These are phyloP conservation scores for Ptyas mucosa DNA, from an alignment of 2,113 vertebrate genomes.

Conservation along the genomic window DNA sequence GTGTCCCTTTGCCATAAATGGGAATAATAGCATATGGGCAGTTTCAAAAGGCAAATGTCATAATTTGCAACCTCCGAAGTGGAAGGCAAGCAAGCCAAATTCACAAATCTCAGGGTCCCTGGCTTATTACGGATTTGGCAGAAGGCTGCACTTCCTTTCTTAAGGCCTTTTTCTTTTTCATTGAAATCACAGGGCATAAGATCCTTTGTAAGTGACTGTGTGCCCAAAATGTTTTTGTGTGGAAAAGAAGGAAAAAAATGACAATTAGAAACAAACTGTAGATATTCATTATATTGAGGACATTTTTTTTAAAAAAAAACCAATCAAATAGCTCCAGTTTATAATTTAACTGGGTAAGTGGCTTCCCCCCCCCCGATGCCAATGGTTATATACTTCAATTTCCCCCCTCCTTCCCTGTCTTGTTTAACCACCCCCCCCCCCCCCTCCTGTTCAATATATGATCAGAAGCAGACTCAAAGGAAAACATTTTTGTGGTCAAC, in stretches of 20 bases:
- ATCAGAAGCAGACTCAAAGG: slow-evolving; percentile 44
- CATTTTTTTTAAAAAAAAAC: neutral
- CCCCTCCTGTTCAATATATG: slow-evolving; percentile 20
- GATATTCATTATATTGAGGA: slow-evolving; percentile 26
- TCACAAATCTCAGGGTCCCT: slow-evolving; percentile 7
- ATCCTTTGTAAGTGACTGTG: slow-evolving; percentile 10
- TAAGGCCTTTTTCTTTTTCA: slow-evolving; percentile 25
- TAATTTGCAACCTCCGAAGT: neutral
- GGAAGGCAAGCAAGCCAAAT: slow-evolving; percentile 26
- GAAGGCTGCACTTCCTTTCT: neutral
- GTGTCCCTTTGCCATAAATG: slow-evolving; percentile 41
- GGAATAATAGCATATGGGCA: slow-evolving; percentile 16
- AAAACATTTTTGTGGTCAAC: slow-evolving; percentile 35
- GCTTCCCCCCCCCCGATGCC: neutral
- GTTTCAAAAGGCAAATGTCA: neutral
- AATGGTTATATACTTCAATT: slow-evolving; percentile 6
- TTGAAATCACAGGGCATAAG: slow-evolving; percentile 1
- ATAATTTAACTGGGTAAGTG: slow-evolving; percentile 4
- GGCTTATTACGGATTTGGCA: slow-evolving; percentile 2
- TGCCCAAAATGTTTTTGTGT: neutral
- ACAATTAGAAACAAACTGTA: slow-evolving; percentile 10
- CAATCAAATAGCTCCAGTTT: slow-evolving; percentile 26
- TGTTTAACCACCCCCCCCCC: slow-evolving; percentile 38
- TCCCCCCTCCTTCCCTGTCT: neutral
- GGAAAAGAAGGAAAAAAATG: slow-evolving; percentile 16